phyloP scores from a whole-genome alignment of 1,140 invertebrate species.

The Platorchestia sp. region DNA sequence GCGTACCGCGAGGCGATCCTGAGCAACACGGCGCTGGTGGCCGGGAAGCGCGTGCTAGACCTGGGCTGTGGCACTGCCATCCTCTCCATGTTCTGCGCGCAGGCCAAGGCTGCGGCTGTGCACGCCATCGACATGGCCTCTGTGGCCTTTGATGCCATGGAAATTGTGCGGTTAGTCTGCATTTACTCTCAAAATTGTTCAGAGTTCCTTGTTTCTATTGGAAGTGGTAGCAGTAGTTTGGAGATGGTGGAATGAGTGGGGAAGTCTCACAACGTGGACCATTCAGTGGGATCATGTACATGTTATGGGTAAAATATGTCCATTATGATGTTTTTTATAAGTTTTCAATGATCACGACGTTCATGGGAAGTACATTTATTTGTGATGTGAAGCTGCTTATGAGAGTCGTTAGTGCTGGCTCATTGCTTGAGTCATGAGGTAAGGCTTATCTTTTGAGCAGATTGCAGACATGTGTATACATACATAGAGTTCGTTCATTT shows the following conservation, averaged over 20 bases:
- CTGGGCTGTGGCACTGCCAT: conserved; percentile 98
- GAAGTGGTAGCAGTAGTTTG: background rate
- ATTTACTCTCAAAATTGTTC: background rate
- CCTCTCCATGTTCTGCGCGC: conserved; percentile 94
- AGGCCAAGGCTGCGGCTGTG: conserved; percentile 92
- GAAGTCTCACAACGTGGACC: background rate
- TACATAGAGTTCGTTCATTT: too few relatives aligned
- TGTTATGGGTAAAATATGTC: too few relatives aligned
- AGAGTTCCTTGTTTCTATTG: background rate
- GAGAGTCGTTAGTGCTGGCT: too few relatives aligned
- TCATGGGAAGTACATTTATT: background rate
- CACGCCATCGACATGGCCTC: conserved; percentile 94
- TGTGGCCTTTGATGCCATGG: conserved; percentile 87
- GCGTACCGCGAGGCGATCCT: conserved; percentile 95
- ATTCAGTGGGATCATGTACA: background rate
- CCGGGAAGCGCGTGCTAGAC: conserved; percentile 88
- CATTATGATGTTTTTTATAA: too few relatives aligned
- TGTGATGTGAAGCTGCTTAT: too few relatives aligned
- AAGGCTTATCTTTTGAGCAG: too few relatives aligned
- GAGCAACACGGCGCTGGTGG: conserved; percentile 77
- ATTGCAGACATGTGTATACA: too few relatives aligned
- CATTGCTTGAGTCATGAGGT: too few relatives aligned
- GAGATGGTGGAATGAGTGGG: background rate
- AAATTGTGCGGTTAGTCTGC: conserved; percentile 70
- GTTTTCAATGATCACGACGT: background rate